Base-by-base conservation (phyloP, 2,888 invertebrate species). In the Caenorhabditis sp. region DNA sequence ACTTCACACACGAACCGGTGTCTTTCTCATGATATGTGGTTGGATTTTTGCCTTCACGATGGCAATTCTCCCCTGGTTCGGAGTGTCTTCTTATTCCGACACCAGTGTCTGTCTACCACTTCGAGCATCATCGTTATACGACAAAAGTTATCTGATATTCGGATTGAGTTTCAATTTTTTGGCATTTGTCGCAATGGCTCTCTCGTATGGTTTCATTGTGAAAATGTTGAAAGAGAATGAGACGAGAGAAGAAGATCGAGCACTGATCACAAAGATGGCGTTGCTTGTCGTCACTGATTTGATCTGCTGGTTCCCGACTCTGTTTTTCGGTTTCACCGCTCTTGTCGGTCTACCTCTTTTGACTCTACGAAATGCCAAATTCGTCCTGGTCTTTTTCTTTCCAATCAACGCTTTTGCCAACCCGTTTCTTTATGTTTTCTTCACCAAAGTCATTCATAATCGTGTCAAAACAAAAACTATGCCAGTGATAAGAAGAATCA, bases 341-440 rank as follows among this genome's bases (percentile, higher is more conserved):
- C 93, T 95, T 8, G 94, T 95, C 88, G 96, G 96, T 12, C 90
- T 93, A 78, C 94, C 94, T 74, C 90, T 97, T 59, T 93, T 97
- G 31, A 93, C 94, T 1, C 91, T 97, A 72, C 95, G 96, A 88
- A 94, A 95, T 89, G 96, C 97, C 58, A 97, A 97, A 90, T 89
- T 95, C 59, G 89, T 94, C 14, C 81, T 95, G 94, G 95, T 97
- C 51, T 96, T 97, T 88, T 93, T 97, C 65, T 90, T 97, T 83
- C 97, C 97, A 1, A 90, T 97, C 76, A 97, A 97, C 89, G 94
- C 95, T 17, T 97, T 96, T 89, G 95, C 96, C 89, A 97, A 97
- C 90, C 97, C 97, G 0, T 97, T 97, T 89, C 91, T 97, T 31
- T 97, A 97, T 89, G 97, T 97, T 61, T 96, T 97, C 82, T 92